A percentile compares a stretch with the other conserved stretches of the same genome.
Conservation (phyloP, 2,113 vertebrate genomes). For the Galbula dea region DNA sequence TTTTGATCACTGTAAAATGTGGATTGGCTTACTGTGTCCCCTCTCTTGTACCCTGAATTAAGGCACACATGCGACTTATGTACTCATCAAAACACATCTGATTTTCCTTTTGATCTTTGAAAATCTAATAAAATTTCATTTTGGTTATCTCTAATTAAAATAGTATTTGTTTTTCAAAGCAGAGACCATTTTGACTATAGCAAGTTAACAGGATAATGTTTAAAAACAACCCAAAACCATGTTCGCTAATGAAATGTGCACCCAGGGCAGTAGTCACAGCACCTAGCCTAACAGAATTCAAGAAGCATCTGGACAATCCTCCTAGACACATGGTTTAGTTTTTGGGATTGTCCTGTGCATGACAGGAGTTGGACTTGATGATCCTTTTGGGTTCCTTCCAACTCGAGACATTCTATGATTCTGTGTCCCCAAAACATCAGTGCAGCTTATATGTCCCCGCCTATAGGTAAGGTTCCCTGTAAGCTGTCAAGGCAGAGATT, state of each 20-base stretch:
- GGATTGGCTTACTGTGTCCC: not conserved
- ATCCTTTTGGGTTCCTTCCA: too few species aligned
- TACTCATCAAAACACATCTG: not conserved
- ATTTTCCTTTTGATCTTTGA: too few species aligned
- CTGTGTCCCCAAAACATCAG: not conserved
- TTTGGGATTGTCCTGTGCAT: too few species aligned
- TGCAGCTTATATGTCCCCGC: not conserved
- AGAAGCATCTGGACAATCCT: too few species aligned
- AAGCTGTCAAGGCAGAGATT: not conserved
- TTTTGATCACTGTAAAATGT: not conserved
- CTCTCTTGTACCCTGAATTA: not conserved
- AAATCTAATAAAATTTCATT: not conserved
- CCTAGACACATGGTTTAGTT: too few species aligned
- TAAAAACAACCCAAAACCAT: too few species aligned
- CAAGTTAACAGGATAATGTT: not conserved
- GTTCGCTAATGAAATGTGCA: too few species aligned
- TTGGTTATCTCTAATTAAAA: not conserved
- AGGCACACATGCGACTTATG: not conserved
- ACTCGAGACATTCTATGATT: too few species aligned
- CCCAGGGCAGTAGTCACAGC: too few species aligned
- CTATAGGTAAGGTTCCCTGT: not conserved
- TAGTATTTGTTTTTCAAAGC: not conserved
- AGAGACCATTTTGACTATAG: not conserved
- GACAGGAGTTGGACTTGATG: too few species aligned
- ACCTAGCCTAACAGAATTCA: too few species aligned